Conservation (phyloP, 2,113 vertebrate genomes). For the Oryctolagus cuniculus region DNA sequence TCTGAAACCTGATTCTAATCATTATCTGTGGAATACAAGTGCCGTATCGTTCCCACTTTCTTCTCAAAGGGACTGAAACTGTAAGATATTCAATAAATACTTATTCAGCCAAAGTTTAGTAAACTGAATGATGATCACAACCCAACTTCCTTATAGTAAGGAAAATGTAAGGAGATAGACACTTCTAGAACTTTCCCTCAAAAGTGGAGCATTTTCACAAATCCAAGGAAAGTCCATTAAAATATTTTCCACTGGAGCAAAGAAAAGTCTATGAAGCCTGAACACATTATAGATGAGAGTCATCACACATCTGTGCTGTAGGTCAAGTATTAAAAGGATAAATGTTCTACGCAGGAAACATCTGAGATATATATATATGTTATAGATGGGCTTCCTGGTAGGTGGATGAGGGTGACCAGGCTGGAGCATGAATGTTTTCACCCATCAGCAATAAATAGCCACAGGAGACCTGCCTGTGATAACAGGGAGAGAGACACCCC, state of each 20-base stretch:
- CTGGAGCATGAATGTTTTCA: constrained; percentile 27
- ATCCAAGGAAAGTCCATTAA: constrained; percentile 59
- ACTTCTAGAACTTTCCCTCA: constrained; percentile 32
- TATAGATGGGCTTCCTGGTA: constrained; percentile 33
- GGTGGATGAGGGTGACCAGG: neutral
- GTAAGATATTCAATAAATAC: constrained; percentile 8
- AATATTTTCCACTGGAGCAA: constrained; percentile 71
- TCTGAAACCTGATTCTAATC: constrained; percentile 1
- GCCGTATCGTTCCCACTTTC: neutral
- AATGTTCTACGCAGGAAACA: constrained; percentile 64
- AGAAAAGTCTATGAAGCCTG: constrained; percentile 9
- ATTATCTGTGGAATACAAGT: neutral
- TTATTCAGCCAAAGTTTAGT: neutral
- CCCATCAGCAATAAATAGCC: constrained; percentile 16
- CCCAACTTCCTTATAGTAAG: neutral
- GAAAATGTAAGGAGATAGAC: constrained; percentile 51
- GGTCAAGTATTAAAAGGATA: constrained; percentile 69
- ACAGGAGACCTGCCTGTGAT: neutral
- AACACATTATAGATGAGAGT: constrained; percentile 54
- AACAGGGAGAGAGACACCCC: neutral
- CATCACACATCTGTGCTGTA: neutral
- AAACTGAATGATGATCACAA: constrained; percentile 41
- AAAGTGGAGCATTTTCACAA: constrained; percentile 53
- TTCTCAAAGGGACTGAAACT: neutral
- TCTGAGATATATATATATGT: constrained; percentile 18